phyloP scores from a whole-genome alignment of 1,140 invertebrate species.

The Adelges cooleyi region DNA sequence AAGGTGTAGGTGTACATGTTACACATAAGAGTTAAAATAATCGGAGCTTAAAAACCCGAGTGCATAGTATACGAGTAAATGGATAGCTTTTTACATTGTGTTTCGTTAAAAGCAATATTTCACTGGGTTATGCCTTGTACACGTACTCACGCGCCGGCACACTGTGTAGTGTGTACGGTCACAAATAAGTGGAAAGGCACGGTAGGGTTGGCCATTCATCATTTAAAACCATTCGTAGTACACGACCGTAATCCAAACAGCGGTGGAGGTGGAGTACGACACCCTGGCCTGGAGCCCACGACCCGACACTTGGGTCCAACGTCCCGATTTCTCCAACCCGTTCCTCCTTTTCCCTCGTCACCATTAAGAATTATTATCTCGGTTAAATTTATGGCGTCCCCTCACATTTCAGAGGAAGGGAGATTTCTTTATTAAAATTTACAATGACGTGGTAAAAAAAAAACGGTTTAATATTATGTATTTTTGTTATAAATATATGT shows the following conservation, averaged over 20 bases:
- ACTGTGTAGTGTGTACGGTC: too few relatives aligned
- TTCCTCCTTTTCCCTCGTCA: neutral
- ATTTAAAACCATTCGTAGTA: conserved; percentile 18
- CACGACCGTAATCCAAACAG: conserved; percentile 12
- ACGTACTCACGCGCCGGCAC: neutral
- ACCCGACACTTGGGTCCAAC: neutral
- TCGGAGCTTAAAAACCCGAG: neutral
- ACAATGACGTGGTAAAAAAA: neutral
- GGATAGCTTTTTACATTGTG: conserved; percentile 19
- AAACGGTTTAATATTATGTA: too few relatives aligned
- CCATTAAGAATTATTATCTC: neutral
- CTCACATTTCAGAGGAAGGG: too few relatives aligned
- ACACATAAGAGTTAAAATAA: conserved; percentile 4
- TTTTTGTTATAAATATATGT: too few relatives aligned
- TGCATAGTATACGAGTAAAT: neutral
- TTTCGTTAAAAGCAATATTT: conserved; percentile 22
- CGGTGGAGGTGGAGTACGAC: neutral
- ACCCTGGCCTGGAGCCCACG: conserved; percentile 15
- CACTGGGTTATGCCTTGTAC: conserved; percentile 6
- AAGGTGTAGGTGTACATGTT: neutral
- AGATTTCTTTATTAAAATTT: conserved; percentile 2
- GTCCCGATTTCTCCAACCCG: neutral
- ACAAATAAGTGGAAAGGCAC: neutral
- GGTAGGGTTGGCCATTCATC: conserved; percentile 9
- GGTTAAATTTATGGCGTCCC: neutral